phyloP scores from a whole-genome alignment of 2,888 invertebrate species.

The Trichogramma evanescens region DNA sequence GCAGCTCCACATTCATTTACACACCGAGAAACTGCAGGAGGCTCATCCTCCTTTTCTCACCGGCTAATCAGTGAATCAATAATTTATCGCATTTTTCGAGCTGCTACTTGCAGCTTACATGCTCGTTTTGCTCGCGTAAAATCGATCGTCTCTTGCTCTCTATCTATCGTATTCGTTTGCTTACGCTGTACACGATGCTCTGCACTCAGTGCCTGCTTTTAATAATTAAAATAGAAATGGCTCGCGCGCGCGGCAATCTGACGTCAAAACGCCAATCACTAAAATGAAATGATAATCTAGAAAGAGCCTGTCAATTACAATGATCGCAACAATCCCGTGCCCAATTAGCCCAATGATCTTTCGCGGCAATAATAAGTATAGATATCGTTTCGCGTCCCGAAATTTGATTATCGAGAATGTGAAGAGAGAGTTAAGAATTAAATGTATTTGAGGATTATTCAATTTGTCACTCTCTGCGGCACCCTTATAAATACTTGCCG shows the following conservation, averaged over 20 bases:
- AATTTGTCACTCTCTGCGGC: conserved; percentile 14
- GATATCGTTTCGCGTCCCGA: conserved; percentile 15
- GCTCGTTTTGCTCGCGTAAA: too few relatives aligned
- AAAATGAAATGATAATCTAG: conserved; percentile 20
- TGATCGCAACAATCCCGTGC: conserved; percentile 13
- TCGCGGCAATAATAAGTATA: background rate
- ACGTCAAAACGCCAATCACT: conserved; percentile 22
- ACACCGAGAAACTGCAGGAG: too few relatives aligned
- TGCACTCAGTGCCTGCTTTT: background rate
- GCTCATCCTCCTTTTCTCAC: background rate
- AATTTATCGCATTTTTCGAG: background rate
- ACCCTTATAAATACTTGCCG: background rate
- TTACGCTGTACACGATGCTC: too few relatives aligned
- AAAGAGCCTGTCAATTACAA: conserved; percentile 16
- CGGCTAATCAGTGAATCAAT: background rate
- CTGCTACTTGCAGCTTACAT: background rate
- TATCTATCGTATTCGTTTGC: too few relatives aligned
- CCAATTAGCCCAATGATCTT: conserved; percentile 21
- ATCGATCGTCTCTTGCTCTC: too few relatives aligned
- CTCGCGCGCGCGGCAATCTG: conserved; percentile 6
- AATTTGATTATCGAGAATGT: conserved; percentile 15
- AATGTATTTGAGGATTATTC: conserved; percentile 11
- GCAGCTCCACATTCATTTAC: background rate
- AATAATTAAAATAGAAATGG: conserved; percentile 18
- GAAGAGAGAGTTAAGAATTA: conserved; percentile 14